A percentile compares a stretch with the other conserved stretches of the same genome.
These are phyloP conservation scores for Lagodon rhomboides DNA, from an alignment of 2,797 vertebrate genomes.

Conservation along the genomic window DNA sequence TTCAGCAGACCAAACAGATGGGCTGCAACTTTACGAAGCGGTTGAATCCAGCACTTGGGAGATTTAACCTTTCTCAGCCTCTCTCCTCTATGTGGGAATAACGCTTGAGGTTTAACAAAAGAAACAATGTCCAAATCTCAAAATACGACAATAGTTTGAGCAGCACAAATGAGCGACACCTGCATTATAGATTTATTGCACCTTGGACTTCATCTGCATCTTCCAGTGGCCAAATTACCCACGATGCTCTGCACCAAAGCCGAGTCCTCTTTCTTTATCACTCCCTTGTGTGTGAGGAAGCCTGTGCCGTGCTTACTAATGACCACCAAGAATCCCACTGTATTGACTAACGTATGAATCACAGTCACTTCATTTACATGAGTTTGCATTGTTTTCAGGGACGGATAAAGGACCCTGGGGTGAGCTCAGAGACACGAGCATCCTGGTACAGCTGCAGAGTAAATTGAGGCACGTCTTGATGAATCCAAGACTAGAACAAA, in stretches of 20 bases:
- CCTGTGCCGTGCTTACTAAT: conserved; percentile 74
- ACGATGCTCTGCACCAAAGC: conserved; percentile 32
- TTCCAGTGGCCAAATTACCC: conserved; percentile 54
- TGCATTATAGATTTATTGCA: conserved; percentile 1
- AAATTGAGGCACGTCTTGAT: conserved; percentile 40
- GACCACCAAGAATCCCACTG: conserved; percentile 61
- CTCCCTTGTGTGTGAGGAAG: conserved; percentile 53
- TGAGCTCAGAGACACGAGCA: conserved; percentile 7
- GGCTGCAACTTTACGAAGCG: conserved; percentile 37
- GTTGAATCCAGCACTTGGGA: conserved; percentile 26
- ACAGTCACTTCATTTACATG: conserved; percentile 60
- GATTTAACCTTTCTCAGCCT: conserved; percentile 28
- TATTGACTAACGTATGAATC: conserved; percentile 63
- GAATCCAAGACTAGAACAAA: conserved; percentile 63
- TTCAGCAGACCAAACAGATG: conserved; percentile 59
- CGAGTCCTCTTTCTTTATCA: conserved; percentile 29
- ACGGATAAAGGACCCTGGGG: conserved; percentile 13
- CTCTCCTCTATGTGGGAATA: conserved; percentile 19
- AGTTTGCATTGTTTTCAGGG: conserved; percentile 57
- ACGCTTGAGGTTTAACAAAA: not conserved
- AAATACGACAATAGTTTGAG: not conserved
- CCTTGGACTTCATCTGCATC: conserved; percentile 46
- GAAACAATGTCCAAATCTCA: not conserved
- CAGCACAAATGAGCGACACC: not conserved
- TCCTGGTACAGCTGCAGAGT: conserved; percentile 37